These are phyloP conservation scores for Poeciliopsis prolifica DNA, from an alignment of 2,113 vertebrate genomes.

Conservation along the genomic window DNA sequence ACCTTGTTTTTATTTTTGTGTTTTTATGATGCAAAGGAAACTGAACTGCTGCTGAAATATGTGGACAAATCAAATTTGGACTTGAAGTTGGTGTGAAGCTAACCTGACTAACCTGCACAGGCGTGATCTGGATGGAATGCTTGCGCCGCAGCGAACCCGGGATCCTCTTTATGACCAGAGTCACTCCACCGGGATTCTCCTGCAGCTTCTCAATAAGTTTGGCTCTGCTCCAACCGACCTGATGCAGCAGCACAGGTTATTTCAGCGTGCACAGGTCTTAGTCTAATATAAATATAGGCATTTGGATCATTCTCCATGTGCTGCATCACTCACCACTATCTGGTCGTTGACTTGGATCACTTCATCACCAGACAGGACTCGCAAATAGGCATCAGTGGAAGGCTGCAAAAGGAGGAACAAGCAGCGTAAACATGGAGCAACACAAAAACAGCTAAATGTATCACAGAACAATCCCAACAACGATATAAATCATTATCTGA, in stretches of 20 bases:
- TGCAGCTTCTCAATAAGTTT: constrained; percentile 86
- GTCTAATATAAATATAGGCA: background rate
- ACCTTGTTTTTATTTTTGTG: no score
- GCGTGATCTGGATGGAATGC: constrained; percentile 6
- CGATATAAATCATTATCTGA: background rate
- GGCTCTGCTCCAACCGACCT: constrained; percentile 91
- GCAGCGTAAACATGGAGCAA: background rate
- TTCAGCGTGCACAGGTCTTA: background rate
- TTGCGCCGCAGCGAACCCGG: constrained; percentile 61
- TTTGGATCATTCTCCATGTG: background rate
- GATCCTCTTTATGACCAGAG: constrained; percentile 89
- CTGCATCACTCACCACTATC: constrained; percentile 88
- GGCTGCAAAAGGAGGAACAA: constrained; percentile 55
- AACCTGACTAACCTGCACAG: constrained; percentile 46
- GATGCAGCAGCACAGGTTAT: constrained; percentile 3
- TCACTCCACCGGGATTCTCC: constrained; percentile 79
- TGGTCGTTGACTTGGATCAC: constrained; percentile 92
- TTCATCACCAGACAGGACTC: constrained; percentile 89
- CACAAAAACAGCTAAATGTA: background rate
- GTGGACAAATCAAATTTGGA: no score
- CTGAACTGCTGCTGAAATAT: no score
- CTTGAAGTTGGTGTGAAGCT: background rate
- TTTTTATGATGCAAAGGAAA: no score
- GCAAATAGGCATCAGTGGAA: constrained; percentile 62
- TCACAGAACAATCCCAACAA: background rate